phyloP scores from a whole-genome alignment of 2,888 invertebrate genomes.

The Syrphus vitripennis region DNA sequence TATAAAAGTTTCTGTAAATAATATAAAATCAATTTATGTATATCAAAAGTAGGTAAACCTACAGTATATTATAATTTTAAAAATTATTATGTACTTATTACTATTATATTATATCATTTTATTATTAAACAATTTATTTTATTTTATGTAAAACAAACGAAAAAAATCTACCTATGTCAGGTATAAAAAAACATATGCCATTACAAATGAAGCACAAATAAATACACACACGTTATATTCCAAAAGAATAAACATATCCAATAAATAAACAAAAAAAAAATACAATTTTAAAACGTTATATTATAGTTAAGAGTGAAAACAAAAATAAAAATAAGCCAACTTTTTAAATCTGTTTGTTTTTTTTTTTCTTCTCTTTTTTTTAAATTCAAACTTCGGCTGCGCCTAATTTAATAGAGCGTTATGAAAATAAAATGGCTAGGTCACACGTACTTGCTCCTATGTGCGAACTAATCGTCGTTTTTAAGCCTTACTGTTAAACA shows the following conservation, averaged over 20 bases:
- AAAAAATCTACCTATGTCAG: constrained; percentile 19
- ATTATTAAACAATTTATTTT: constrained; percentile 4
- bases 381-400: too few relatives aligned
- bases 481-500: too few relatives aligned
- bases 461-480: too few relatives aligned
- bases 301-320: constrained; percentile 17
- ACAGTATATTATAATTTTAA: background rate
- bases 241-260: constrained; percentile 54
- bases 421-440: too few relatives aligned
- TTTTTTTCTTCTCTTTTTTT: background rate
- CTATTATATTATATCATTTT: background rate
- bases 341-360: background rate
- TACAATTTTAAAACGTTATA: constrained; percentile 24
- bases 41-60: background rate
- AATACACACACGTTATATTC: constrained; percentile 32
- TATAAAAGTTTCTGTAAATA: constrained; percentile 17
- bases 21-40: background rate
- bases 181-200: constrained; percentile 37
- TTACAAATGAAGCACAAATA: constrained; percentile 29
- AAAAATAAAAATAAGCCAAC: constrained; percentile 27
- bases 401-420: too few relatives aligned
- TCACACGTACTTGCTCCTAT: too few relatives aligned
- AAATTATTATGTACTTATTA: background rate
- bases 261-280: constrained; percentile 9
- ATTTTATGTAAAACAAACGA: too few relatives aligned